A percentile compares a stretch with the other conserved stretches of the same genome.
phyloP scores from a whole-genome alignment of 2,888 invertebrate species.

The Galeopsomyia nigrocyanea region DNA sequence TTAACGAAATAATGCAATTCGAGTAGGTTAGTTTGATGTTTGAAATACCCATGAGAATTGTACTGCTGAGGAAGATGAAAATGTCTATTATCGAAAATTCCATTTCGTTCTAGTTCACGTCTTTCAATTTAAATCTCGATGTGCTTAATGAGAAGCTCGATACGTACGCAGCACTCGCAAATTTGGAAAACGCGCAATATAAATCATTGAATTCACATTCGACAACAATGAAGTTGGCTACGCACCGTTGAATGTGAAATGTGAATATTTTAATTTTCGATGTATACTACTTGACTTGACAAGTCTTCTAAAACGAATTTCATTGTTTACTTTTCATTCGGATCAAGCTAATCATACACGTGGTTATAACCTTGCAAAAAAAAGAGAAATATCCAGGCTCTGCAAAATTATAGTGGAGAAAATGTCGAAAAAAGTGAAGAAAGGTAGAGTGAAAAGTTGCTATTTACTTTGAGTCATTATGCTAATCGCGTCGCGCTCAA shows the following conservation, averaged over 20 bases:
- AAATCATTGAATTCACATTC: neutral
- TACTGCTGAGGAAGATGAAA: conserved; percentile 56
- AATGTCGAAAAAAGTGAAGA: conserved; percentile 22
- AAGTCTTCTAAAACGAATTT: neutral
- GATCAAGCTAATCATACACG: neutral
- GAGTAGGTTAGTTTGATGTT: neutral
- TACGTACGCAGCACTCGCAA: conserved; percentile 4
- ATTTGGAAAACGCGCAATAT: conserved; percentile 10
- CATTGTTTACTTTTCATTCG: neutral
- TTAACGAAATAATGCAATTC: too few species aligned
- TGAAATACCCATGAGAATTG: conserved; percentile 56
- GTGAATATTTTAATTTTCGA: too few species aligned
- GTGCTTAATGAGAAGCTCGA: neutral
- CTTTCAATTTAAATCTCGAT: neutral
- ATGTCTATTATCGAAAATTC: conserved; percentile 56
- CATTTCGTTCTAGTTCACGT: conserved; percentile 46
- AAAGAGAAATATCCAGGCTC: neutral
- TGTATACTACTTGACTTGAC: too few species aligned
- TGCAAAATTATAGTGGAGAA: neutral
- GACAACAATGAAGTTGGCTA: conserved; percentile 33
- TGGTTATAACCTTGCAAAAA: conserved; percentile 12
- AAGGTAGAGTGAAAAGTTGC: conserved; percentile 2
- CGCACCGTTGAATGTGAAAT: neutral
- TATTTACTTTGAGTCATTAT: neutral
- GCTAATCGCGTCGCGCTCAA: neutral